A percentile compares a stretch with the other conserved stretches of the same genome.
Evolutionary conservation across 2,888 invertebrate species (phyloP).

Genomic region (Drosophila atripex): DNA sequence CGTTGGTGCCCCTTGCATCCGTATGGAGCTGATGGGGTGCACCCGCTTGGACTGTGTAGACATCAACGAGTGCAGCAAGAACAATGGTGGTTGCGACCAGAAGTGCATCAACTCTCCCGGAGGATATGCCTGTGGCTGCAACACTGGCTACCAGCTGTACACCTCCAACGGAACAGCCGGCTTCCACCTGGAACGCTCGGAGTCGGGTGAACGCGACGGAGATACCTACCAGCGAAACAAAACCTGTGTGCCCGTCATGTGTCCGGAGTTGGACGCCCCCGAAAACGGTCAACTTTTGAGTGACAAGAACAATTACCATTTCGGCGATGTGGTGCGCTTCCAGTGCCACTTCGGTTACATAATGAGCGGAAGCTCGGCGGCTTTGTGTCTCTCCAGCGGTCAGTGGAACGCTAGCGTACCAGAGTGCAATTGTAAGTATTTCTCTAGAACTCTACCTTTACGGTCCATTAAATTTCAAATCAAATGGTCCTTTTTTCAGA

Average conservation of each 20-base stretch:
- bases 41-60: constrained; percentile 94
- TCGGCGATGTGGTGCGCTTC: constrained; percentile 94
- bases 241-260: constrained; percentile 97
- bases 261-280: constrained; percentile 89
- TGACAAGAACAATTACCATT: constrained; percentile 92
- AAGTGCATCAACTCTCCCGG: constrained; percentile 96
- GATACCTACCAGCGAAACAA: constrained; percentile 96
- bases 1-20: constrained; percentile 93
- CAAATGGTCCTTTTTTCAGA: constrained; percentile 84
- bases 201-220: constrained; percentile 94
- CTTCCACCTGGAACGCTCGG: constrained; percentile 90
- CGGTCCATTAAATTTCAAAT: background rate
- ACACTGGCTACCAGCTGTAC: constrained; percentile 95
- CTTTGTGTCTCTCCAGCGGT: constrained; percentile 95
- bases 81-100: constrained; percentile 96
- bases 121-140: constrained; percentile 94
- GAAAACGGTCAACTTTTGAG: constrained; percentile 94
- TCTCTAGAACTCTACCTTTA: background rate
- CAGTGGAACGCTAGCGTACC: constrained; percentile 97
- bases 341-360: constrained; percentile 98
- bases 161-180: constrained; percentile 95
- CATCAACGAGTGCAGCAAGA: constrained; percentile 92
- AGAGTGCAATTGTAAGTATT: constrained; percentile 93
- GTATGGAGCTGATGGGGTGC: constrained; percentile 96
- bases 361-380: constrained; percentile 93